A percentile compares a stretch with the other conserved stretches of the same genome.
phyloP scores from a whole-genome alignment of 2,888 invertebrate species.

The Lepidochrysops patricia region DNA sequence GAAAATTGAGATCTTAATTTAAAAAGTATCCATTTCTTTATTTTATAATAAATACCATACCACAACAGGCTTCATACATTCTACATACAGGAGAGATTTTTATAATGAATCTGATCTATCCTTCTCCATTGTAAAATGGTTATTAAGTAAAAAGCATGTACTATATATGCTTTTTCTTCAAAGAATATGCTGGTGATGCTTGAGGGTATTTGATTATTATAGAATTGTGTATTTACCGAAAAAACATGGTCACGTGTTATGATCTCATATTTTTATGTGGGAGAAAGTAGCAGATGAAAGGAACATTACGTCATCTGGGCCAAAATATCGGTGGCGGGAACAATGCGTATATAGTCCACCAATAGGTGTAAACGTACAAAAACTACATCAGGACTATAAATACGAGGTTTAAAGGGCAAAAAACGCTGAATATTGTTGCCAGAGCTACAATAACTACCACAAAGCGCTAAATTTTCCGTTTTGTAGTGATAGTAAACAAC shows the following conservation, averaged over 20 bases:
- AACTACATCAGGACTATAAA: neutral
- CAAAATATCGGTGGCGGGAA: neutral
- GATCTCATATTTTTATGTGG: conserved; percentile 20
- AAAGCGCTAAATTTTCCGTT: neutral
- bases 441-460: neutral
- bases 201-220: neutral
- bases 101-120: neutral
- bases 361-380: neutral
- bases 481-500: conserved; percentile 52
- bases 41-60: too few species aligned
- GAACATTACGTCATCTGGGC: conserved; percentile 51
- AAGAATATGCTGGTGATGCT: neutral
- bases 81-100: too few species aligned
- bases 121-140: too few species aligned
- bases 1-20: conserved; percentile 25
- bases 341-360: neutral
- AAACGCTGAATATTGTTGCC: neutral
- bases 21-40: too few species aligned
- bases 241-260: neutral
- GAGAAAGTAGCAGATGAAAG: conserved; percentile 51
- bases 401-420: neutral
- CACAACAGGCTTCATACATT: too few species aligned
- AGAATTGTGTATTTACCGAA: neutral
- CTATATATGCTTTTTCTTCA: neutral
- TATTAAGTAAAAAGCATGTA: too few species aligned